Conservation (phyloP, 1,140 invertebrate species). For the Vanessa tameamea region DNA sequence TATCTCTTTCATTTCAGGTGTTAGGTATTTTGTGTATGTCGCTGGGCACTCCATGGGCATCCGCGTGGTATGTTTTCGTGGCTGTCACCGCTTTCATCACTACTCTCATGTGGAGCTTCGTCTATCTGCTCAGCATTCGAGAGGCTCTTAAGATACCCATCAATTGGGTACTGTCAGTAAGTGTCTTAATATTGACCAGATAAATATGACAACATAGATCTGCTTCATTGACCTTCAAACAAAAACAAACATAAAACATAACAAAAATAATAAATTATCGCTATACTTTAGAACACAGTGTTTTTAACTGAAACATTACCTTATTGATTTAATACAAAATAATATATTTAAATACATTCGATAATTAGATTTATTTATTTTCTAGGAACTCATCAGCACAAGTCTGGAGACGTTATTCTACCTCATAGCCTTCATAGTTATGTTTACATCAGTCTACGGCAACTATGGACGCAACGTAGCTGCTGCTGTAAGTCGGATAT, state of each 20-base stretch:
- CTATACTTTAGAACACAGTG: no score
- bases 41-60: constrained; percentile 62
- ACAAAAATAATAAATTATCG: no score
- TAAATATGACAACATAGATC: background rate
- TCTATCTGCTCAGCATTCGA: constrained; percentile 89
- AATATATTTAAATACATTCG: background rate
- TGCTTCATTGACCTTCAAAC: no score
- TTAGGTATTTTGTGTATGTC: constrained; percentile 85
- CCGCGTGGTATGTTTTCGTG: constrained; percentile 92
- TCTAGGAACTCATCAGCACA: constrained; percentile 90
- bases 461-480: constrained; percentile 82
- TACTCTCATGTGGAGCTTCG: constrained; percentile 89
- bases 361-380: constrained; percentile 32
- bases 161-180: constrained; percentile 92
- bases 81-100: constrained; percentile 89
- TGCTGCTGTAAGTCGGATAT: constrained; percentile 84
- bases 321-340: no score
- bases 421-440: constrained; percentile 89
- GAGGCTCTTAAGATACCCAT: constrained; percentile 89
- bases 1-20: constrained; percentile 82
- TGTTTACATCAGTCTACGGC: constrained; percentile 84
- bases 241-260: no score
- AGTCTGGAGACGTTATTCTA: constrained; percentile 86
- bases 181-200: constrained; percentile 48
- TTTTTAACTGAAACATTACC: no score